A percentile compares a stretch with the other conserved stretches of the same genome.
Conservation (phyloP, 2,888 invertebrate species). For the Meloe dianella region DNA sequence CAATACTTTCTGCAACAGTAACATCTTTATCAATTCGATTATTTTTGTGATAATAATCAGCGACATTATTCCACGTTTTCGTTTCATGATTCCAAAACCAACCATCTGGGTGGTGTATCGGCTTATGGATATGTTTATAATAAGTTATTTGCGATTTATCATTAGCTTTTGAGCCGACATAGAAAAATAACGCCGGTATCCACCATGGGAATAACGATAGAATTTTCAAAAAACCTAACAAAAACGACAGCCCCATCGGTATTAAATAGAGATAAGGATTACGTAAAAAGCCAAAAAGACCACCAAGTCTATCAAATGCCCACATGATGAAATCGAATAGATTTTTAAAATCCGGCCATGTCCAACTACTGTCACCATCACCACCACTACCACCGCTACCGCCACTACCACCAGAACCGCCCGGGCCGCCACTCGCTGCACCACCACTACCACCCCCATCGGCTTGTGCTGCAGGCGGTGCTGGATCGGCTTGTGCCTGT, state of each 20-base stretch:
- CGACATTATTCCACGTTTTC: constrained; percentile 63
- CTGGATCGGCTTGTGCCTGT: constrained; percentile 34
- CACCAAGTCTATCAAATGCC: constrained; percentile 41
- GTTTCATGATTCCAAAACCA: constrained; percentile 67
- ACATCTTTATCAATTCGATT: constrained; percentile 36
- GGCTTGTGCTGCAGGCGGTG: constrained; percentile 13
- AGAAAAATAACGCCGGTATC: constrained; percentile 61
- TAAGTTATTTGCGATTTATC: constrained; percentile 45
- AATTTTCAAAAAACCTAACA: constrained; percentile 67
- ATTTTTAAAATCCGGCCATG: constrained; percentile 52
- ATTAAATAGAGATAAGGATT: constrained; percentile 64
- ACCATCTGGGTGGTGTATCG: constrained; percentile 60
- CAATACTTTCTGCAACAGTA: constrained; percentile 37
- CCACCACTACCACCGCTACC: constrained; percentile 35
- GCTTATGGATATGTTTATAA: constrained; percentile 55
- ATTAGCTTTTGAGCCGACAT: constrained; percentile 43
- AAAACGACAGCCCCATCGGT: constrained; percentile 68
- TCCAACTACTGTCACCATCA: constrained; percentile 35
- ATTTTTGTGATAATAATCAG: constrained; percentile 46
- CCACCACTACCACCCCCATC: constrained; percentile 33
- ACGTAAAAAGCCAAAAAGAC: constrained; percentile 42
- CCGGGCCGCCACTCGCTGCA: constrained; percentile 37
- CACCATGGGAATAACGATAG: constrained; percentile 71
- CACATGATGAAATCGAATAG: constrained; percentile 47
- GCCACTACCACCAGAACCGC: constrained; percentile 38